Conservation (phyloP, 2,797 vertebrate genomes). For the Trachops cirrhosus region DNA sequence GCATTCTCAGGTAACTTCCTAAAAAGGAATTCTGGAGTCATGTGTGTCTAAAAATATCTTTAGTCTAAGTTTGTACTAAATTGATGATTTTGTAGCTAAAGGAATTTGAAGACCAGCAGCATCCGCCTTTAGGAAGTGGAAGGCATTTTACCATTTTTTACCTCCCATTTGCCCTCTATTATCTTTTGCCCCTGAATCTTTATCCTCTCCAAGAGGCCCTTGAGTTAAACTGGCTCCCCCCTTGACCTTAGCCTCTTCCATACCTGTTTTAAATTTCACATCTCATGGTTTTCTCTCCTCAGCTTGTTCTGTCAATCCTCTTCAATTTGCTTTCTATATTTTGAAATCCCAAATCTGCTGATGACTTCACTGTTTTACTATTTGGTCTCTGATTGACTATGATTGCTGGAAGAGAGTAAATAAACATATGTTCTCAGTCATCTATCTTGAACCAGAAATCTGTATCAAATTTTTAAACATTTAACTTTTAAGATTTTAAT, state of each 20-base stretch:
- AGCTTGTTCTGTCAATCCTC: not conserved
- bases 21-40: not conserved
- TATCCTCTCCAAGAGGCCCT: not conserved
- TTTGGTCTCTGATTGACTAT: not conserved
- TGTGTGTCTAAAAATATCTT: not conserved
- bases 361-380: not conserved
- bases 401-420: not conserved
- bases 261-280: not conserved
- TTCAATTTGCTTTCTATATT: not conserved
- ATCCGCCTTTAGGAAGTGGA: not conserved
- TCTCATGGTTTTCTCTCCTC: not conserved
- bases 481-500: not conserved
- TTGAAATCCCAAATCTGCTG: not conserved
- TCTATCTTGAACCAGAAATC: not conserved
- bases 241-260: not conserved
- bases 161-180: rapidly evolving
- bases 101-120: not conserved
- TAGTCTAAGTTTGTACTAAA: not conserved
- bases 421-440: not conserved
- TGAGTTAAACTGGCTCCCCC: not conserved
- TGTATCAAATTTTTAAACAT: not conserved
- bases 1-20: not conserved
- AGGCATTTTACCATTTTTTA: not conserved
- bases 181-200: not conserved
- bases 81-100: not conserved